phyloP scores from a whole-genome alignment of 1,140 invertebrate genomes.

The Conopomorpha cramerella region DNA sequence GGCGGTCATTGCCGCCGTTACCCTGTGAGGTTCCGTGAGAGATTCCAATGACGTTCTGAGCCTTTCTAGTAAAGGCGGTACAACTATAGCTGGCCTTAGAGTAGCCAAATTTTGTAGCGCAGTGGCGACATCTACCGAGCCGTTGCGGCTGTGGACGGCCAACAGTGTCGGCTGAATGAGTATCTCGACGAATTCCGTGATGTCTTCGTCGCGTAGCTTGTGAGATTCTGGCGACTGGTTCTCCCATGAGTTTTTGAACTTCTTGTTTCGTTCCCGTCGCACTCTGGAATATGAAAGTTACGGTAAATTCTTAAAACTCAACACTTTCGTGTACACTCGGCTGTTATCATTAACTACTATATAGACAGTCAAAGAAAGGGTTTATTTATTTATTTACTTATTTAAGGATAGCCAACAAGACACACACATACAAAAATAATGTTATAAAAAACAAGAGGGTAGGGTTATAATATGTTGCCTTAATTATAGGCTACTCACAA shows the following conservation, averaged over 20 bases:
- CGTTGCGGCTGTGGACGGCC: conserved; percentile 79
- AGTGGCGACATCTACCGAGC: conserved; percentile 66
- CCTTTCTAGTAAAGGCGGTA: conserved; percentile 82
- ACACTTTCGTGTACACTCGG: too few species aligned
- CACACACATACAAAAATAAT: too few species aligned
- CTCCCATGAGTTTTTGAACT: conserved; percentile 66
- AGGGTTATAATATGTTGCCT: too few species aligned
- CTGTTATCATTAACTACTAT: too few species aligned
- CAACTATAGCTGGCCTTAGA: conserved; percentile 80
- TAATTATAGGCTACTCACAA: too few species aligned
- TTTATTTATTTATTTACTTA: too few species aligned
- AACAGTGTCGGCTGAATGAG: conserved; percentile 71
- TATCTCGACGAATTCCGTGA: conserved; percentile 81
- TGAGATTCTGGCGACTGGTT: conserved; percentile 68
- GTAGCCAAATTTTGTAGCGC: conserved; percentile 78
- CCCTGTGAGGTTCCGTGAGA: conserved; percentile 84
- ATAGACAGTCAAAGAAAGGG: too few species aligned
- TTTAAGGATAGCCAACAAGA: too few species aligned
- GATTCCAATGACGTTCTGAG: conserved; percentile 81
- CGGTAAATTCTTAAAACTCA: too few species aligned
- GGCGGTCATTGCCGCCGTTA: conserved; percentile 79
- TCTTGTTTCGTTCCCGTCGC: conserved; percentile 40
- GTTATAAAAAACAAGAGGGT: too few species aligned
- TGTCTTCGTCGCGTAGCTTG: conserved; percentile 78
- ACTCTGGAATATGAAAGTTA: conserved; percentile 18